Evolutionary conservation across 2,888 invertebrate genomes (phyloP).

Genomic region (Drosophila ustulata): DNA sequence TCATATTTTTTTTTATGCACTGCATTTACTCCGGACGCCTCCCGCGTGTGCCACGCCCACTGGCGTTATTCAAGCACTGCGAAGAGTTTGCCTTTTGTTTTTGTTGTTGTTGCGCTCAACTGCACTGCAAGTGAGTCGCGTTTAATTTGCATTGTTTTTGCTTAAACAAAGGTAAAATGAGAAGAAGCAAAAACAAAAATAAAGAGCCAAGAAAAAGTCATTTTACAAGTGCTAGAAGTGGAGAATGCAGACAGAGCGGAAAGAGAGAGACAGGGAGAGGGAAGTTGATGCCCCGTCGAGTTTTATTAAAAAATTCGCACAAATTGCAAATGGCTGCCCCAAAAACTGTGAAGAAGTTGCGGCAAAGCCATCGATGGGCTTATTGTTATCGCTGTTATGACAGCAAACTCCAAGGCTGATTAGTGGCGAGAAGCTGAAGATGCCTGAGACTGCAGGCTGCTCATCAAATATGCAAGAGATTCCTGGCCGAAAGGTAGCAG

Average conservation of each 20-base stretch:
- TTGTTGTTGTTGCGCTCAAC: slow-evolving; percentile 70
- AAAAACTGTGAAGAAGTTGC: slow-evolving; percentile 8
- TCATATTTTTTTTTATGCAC: not conserved
- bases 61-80: slow-evolving; percentile 53
- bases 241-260: slow-evolving; percentile 8
- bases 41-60: slow-evolving; percentile 17
- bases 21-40: slow-evolving; percentile 3
- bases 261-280: not conserved
- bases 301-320: slow-evolving; percentile 59
- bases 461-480: slow-evolving; percentile 78
- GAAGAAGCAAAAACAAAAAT: slow-evolving; percentile 22
- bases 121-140: slow-evolving; percentile 80
- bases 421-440: slow-evolving; percentile 49
- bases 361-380: slow-evolving; percentile 27
- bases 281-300: slow-evolving; percentile 33
- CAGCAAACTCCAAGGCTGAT: slow-evolving; percentile 64
- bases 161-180: slow-evolving; percentile 65
- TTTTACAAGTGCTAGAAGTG: slow-evolving; percentile 68
- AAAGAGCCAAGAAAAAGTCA: slow-evolving; percentile 67
- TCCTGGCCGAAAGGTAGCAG: slow-evolving; percentile 62
- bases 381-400: slow-evolving; percentile 75
- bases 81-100: slow-evolving; percentile 51
- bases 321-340: slow-evolving; percentile 49
- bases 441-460: not conserved
- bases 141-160: slow-evolving; percentile 82